phyloP scores from a whole-genome alignment of 2,113 vertebrate species.

The Cyprinodon tularosa region DNA sequence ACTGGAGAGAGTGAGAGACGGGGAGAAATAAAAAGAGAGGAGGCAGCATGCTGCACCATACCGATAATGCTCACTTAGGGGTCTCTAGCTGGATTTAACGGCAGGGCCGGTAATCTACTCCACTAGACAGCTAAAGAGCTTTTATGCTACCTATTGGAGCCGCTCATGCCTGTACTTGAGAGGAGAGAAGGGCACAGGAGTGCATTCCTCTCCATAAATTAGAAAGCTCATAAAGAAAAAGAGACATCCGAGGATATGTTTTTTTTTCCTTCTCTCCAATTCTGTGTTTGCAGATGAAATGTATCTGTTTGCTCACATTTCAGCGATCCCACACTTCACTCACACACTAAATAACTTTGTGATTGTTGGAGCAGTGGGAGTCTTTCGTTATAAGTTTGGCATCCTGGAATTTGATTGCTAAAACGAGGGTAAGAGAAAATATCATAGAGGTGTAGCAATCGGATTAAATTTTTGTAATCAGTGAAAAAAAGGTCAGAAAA shows the following conservation, averaged over 20 bases:
- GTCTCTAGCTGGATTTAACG: conserved; percentile 77
- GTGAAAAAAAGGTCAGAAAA: too few relatives aligned
- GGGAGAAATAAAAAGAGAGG: conserved; percentile 21
- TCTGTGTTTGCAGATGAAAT: conserved; percentile 32
- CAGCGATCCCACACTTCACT: background rate
- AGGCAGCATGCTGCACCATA: conserved; percentile 69
- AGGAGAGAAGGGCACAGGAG: conserved; percentile 66
- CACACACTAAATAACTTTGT: background rate
- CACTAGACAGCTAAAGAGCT: conserved; percentile 80
- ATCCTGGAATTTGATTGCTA: background rate
- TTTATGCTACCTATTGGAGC: conserved; percentile 73
- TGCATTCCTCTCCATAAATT: conserved; percentile 76
- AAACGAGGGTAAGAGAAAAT: background rate
- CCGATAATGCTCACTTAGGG: conserved; percentile 75
- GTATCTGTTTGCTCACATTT: conserved; percentile 46
- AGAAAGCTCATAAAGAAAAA: conserved; percentile 66
- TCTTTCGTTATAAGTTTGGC: background rate
- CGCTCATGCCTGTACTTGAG: conserved; percentile 69
- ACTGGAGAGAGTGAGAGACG: conserved; percentile 19
- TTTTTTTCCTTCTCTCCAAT: background rate
- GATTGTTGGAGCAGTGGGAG: background rate
- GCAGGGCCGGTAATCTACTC: conserved; percentile 75
- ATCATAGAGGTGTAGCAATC: background rate
- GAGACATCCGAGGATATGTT: conserved; percentile 26
- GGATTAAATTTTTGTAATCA: background rate